Evolutionary conservation across 2,113 vertebrate genomes (phyloP).

Genomic region (Aldabrachelys gigantea): DNA sequence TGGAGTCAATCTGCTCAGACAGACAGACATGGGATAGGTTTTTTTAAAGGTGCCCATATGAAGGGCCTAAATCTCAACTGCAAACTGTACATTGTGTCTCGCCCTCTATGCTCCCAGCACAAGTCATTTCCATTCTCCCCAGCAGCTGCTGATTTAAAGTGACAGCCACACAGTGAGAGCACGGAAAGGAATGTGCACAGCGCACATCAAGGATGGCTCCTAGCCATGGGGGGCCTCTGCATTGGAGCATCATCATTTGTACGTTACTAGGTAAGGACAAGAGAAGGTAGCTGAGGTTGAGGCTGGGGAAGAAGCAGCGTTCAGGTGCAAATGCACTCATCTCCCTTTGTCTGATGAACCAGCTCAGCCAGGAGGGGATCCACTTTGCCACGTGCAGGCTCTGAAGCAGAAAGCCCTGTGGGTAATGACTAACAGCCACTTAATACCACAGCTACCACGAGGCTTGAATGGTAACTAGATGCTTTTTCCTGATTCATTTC

Average conservation of each 20-base stretch:
- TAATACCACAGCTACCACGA: neutral
- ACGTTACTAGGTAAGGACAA: neutral
- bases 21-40: neutral
- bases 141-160: neutral
- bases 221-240: neutral
- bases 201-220: neutral
- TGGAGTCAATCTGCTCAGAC: neutral
- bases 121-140: neutral
- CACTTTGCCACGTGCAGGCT: neutral
- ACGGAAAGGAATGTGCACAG: neutral
- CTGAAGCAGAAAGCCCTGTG: neutral
- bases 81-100: neutral
- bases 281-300: fast-evolving
- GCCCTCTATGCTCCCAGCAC: neutral
- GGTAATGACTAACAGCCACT: neutral
- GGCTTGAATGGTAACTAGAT: slow-evolving; percentile 24
- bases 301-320: neutral
- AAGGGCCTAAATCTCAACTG: neutral
- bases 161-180: fast-evolving
- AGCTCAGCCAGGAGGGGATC: neutral
- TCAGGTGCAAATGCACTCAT: fast-evolving
- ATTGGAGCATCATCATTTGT: fast-evolving
- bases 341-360: neutral
- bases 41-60: neutral
- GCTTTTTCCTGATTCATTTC: neutral